Base-by-base conservation (phyloP, 2,888 invertebrate genomes). In the Sipha maydis region DNA sequence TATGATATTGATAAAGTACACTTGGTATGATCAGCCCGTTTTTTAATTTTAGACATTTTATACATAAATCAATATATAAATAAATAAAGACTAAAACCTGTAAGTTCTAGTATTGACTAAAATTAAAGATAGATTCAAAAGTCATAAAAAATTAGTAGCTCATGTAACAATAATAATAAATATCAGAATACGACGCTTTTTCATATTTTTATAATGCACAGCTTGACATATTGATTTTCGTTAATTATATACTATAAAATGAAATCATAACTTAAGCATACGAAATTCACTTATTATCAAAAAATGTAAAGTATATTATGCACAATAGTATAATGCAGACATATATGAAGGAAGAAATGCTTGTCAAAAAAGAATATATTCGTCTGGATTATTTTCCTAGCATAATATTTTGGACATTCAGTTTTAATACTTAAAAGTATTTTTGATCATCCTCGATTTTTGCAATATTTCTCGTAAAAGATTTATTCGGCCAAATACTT, bases 401-500 rank as follows among this genome's bases (percentile, higher is more conserved):
- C 38, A 80, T 80, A 41, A 67, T 80, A 83, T 54, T 73, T 73
- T 25, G 54, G 34, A 34, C 25, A 73, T 83, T 54, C 41, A 31
- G 83, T 83, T 71, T 71, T 83, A 83, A 83, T 83, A 73, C 54
- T 71, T 41, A 11, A 80, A 67, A 80, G 38, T 61, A 25, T 61
- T 56, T 75, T 77, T 28, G 7, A 48, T 8, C 69, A 31, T 38
- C n/a, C n/a, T 71, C 17, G n/a, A 19, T 56, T 83, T 75, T 75
- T 56, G 56, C 9, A 54, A 17, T 14, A 54, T 71, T 73, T 38
- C 5, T 54, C 31, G 77, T 48, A 48, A 77, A 77, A 77, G 67
- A 77, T 85, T 85, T 67, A 77, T 69, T 67, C 77, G 85, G 67
- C 67, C 85, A 69, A 85, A 85, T 67, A 77, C 76, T 85, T 85